Evolutionary conservation across 2,113 vertebrate species (phyloP).

Genomic region (Alosa alosa): DNA sequence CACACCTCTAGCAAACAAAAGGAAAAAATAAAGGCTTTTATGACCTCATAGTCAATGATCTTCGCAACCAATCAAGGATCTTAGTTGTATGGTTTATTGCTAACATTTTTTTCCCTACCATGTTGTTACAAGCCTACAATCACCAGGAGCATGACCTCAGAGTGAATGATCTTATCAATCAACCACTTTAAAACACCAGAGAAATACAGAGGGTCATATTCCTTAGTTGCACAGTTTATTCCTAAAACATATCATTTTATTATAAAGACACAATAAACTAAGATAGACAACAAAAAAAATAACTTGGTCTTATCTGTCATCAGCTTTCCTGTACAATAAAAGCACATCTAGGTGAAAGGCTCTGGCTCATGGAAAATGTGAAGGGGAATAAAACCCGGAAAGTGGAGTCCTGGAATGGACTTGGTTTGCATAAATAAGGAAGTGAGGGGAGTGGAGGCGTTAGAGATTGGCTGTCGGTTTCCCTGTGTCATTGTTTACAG

Average conservation of each 20-base stretch:
- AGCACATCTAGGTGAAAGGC: background rate
- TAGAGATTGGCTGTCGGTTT: background rate
- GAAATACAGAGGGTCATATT: background rate
- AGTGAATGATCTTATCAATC: background rate
- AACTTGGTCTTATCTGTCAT: background rate
- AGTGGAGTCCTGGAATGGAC: background rate
- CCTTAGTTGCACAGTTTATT: background rate
- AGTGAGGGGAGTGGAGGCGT: background rate
- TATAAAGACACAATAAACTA: background rate
- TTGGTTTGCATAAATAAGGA: conserved; percentile 23
- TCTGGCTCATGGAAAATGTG: background rate
- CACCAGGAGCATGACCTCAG: background rate
- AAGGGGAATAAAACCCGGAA: background rate
- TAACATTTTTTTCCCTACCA: too few relatives aligned
- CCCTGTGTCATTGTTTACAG: conserved; percentile 8
- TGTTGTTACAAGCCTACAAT: too few relatives aligned
- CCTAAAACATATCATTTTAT: background rate
- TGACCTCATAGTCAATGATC: too few relatives aligned
- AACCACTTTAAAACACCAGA: background rate
- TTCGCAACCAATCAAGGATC: too few relatives aligned
- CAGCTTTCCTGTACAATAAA: background rate
- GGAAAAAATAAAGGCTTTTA: too few relatives aligned
- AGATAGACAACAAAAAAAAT: background rate
- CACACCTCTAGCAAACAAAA: too few relatives aligned
- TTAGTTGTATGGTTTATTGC: too few relatives aligned